Evolutionary conservation across 1,140 invertebrate genomes (phyloP).

Genomic region (Procambarus clarkii): DNA sequence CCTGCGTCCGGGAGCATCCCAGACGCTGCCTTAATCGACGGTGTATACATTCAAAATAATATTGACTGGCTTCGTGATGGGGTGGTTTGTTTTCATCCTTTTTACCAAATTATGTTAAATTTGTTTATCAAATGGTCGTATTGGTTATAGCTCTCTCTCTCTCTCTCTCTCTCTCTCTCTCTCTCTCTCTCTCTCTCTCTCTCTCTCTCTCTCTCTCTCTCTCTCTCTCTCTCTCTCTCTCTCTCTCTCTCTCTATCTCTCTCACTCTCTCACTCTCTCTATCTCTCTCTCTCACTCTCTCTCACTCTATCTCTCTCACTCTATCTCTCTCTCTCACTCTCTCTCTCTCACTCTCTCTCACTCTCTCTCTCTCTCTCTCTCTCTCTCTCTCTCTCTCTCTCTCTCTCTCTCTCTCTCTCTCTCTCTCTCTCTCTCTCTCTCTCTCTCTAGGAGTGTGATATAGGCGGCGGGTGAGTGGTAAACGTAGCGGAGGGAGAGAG

Average conservation of each 20-base stretch:
- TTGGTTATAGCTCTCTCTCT: not conserved
- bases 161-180: not conserved
- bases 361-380: not conserved
- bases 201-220: not conserved
- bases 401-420: not conserved
- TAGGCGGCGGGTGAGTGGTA: no score
- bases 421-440: not conserved
- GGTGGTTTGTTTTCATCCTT: no score
- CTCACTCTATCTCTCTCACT: not conserved
- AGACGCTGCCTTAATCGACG: no score
- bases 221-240: slow-evolving; percentile 1
- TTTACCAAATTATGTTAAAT: no score
- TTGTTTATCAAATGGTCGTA: no score
- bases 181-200: no score
- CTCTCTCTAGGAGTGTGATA: not conserved
- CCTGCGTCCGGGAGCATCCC: no score
- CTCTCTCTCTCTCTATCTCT: no score
- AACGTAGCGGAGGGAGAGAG: not conserved
- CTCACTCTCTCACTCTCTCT: no score
- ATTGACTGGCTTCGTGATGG: no score
- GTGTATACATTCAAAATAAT: no score
- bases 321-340: not conserved
- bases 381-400: not conserved
- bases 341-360: not conserved
- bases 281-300: no score